These are phyloP conservation scores for Prosapia bicincta DNA, from an alignment of 2,888 invertebrate genomes.

Conservation along the genomic window DNA sequence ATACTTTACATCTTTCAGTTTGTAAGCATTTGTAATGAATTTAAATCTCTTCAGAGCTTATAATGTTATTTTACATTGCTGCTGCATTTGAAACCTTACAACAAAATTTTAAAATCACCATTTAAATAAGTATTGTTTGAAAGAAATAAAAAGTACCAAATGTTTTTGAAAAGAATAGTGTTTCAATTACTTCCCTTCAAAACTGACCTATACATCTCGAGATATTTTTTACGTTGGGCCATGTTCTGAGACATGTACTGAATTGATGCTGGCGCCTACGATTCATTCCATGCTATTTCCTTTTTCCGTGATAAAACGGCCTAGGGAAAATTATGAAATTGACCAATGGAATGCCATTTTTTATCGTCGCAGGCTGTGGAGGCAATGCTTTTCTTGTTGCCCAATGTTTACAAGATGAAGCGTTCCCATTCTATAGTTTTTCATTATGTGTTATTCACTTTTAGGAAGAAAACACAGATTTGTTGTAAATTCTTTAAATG, in stretches of 20 bases:
- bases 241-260: neutral
- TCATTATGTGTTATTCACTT: too few relatives aligned
- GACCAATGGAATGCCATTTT: neutral
- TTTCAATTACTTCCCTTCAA: neutral
- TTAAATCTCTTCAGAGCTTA: too few relatives aligned
- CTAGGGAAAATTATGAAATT: neutral
- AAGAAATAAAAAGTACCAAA: neutral
- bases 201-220: neutral
- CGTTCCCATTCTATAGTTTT: too few relatives aligned
- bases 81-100: too few relatives aligned
- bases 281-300: neutral
- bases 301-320: neutral
- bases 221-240: neutral
- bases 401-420: too few relatives aligned
- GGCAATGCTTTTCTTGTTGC: neutral
- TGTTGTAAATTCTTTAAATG: too few relatives aligned
- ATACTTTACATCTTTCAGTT: too few relatives aligned
- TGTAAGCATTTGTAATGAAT: too few relatives aligned
- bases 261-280: neutral
- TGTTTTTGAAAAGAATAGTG: neutral
- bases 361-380: neutral
- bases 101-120: too few relatives aligned
- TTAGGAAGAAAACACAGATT: too few relatives aligned
- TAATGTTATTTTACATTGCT: too few relatives aligned
- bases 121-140: too few relatives aligned